phyloP scores from a whole-genome alignment of 2,797 vertebrate genomes.

The Enteromius unitaeniatus region DNA sequence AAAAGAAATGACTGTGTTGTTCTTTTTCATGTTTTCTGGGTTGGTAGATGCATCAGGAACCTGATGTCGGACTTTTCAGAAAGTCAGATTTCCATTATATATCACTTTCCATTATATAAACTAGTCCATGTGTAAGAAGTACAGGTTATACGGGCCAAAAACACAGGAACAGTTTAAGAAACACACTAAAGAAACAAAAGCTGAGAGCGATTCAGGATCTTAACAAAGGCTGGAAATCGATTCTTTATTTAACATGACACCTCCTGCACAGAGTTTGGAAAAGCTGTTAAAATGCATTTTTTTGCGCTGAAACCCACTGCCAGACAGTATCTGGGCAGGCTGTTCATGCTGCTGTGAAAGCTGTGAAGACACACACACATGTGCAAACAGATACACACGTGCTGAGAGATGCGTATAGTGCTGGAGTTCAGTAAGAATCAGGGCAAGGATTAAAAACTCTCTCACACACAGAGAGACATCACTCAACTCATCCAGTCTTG shows the following conservation, averaged over 20 bases:
- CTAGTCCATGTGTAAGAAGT: not conserved
- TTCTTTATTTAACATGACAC: conserved; percentile 24
- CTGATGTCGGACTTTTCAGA: not conserved
- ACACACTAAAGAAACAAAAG: not conserved
- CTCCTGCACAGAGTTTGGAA: not conserved
- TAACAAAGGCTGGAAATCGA: conserved; percentile 2
- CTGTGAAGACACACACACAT: not conserved
- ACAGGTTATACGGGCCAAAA: not conserved
- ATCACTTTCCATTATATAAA: not conserved
- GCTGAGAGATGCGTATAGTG: conserved; percentile 45
- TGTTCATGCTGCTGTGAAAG: not conserved
- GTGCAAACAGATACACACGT: conserved; percentile 27
- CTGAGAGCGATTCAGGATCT: not conserved
- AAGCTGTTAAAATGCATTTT: conserved; percentile 25
- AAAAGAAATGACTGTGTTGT: not conserved
- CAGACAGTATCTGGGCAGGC: conserved; percentile 8
- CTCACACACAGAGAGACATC: conserved; percentile 14
- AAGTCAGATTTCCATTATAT: not conserved
- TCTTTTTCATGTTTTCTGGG: not conserved
- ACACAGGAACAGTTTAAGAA: not conserved
- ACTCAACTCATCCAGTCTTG: conserved; percentile 15
- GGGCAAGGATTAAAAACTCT: conserved; percentile 27
- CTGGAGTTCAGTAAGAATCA: conserved; percentile 24
- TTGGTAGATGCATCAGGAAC: not conserved
- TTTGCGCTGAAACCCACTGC: conserved; percentile 2